Percentiles rank a stretch among this genome's conserved stretches.
phyloP scores from a whole-genome alignment of 2,797 vertebrate genomes.

The Vultur gryphus region DNA sequence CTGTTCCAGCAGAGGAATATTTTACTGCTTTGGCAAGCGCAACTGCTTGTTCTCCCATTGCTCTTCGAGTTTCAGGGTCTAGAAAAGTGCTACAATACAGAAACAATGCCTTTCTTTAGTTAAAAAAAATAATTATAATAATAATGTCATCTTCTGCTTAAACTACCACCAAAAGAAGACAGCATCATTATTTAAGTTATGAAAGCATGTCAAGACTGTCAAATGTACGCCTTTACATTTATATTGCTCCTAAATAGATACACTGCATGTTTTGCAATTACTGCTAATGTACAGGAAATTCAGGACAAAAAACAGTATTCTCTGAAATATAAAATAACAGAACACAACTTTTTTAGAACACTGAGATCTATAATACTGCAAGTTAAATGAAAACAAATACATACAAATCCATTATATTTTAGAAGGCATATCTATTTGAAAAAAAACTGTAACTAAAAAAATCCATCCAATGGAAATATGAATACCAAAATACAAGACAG shows the following conservation, averaged over 20 bases:
- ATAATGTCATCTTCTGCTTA: neutral
- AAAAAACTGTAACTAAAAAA: neutral
- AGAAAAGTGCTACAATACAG: conserved; percentile 85
- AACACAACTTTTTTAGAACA: neutral
- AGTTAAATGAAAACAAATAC: neutral
- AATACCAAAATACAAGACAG: neutral
- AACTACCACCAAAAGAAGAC: neutral
- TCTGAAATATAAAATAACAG: neutral
- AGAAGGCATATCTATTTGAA: neutral
- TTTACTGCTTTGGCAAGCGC: conserved; percentile 92
- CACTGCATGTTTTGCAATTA: neutral
- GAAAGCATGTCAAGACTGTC: neutral
- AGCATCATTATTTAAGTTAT: neutral
- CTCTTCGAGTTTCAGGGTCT: conserved; percentile 83
- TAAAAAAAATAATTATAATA: neutral
- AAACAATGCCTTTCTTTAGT: neutral
- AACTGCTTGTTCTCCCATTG: conserved; percentile 97
- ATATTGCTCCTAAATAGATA: neutral
- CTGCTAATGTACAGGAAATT: neutral
- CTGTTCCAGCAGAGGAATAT: conserved; percentile 96
- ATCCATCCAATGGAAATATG: neutral
- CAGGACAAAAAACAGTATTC: neutral
- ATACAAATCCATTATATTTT: neutral
- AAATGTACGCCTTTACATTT: neutral
- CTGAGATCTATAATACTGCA: neutral